A percentile compares a stretch with the other conserved stretches of the same genome.
Evolutionary conservation across 1,140 invertebrate genomes (phyloP).

Genomic region (Drosophila sproati): DNA sequence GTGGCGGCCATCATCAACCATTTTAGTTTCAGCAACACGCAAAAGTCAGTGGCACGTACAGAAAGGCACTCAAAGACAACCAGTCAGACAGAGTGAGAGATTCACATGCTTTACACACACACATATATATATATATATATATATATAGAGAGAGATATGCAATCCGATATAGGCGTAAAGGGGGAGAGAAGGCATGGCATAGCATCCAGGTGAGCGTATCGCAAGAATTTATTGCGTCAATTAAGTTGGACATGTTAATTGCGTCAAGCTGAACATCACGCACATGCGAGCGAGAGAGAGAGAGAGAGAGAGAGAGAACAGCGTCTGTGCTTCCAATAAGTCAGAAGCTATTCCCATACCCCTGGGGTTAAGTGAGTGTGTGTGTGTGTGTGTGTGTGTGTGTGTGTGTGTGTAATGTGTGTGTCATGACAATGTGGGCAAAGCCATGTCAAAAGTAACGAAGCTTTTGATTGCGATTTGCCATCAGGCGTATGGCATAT

Average conservation of each 20-base stretch:
- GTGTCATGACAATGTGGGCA: conserved; percentile 37
- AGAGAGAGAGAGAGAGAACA: too few species aligned
- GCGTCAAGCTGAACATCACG: conserved; percentile 83
- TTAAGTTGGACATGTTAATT: conserved; percentile 84
- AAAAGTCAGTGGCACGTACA: conserved; percentile 75
- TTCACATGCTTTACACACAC: not conserved
- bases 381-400: not conserved
- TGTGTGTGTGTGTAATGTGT: not conserved
- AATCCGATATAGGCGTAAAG: conserved; percentile 9
- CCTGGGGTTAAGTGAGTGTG: not conserved
- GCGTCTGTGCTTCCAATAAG: conserved; percentile 17
- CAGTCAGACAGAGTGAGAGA: not conserved
- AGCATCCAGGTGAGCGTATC: conserved; percentile 21
- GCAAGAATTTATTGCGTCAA: conserved; percentile 83
- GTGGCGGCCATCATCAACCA: conserved; percentile 23
- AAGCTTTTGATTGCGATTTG: conserved; percentile 50
- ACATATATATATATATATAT: too few species aligned
- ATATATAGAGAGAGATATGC: not conserved
- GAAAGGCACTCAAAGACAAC: conserved; percentile 25
- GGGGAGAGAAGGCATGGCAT: not conserved
- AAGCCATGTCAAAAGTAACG: conserved; percentile 46
- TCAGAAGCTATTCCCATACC: not conserved
- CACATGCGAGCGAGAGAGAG: conserved; percentile 46
- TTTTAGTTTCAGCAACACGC: conserved; percentile 77
- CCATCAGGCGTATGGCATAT: conserved; percentile 15